These are phyloP conservation scores for Andrena trimmerana DNA, from an alignment of 2,888 invertebrate species.

Conservation along the genomic window DNA sequence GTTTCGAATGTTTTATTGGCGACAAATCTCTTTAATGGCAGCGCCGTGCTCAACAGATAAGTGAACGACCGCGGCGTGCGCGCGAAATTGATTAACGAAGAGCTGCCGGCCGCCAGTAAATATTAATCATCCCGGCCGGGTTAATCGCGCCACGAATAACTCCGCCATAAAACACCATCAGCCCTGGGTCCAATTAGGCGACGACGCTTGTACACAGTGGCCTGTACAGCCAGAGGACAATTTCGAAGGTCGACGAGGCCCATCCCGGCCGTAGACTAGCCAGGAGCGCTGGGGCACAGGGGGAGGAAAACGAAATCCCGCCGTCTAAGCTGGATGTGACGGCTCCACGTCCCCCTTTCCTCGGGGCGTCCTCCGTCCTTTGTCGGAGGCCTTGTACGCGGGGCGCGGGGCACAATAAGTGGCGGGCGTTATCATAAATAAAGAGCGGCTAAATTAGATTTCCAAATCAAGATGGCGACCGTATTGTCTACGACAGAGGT, in stretches of 20 bases:
- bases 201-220: neutral
- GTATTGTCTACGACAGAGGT: constrained; percentile 81
- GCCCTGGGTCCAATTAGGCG: constrained; percentile 53
- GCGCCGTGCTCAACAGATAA: constrained; percentile 50
- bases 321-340: constrained; percentile 75
- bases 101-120: constrained; percentile 23
- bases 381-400: constrained; percentile 73
- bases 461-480: constrained; percentile 82
- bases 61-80: constrained; percentile 38
- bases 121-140: constrained; percentile 40
- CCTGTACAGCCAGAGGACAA: neutral
- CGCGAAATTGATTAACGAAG: constrained; percentile 66
- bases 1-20: constrained; percentile 67
- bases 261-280: too few species aligned
- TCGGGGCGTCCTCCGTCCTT: constrained; percentile 76
- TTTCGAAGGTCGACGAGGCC: neutral
- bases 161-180: constrained; percentile 35
- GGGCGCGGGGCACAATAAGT: constrained; percentile 75
- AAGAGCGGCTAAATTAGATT: constrained; percentile 83
- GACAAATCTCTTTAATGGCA: constrained; percentile 68
- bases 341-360: constrained; percentile 71
- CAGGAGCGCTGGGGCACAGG: neutral
- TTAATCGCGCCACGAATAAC: constrained; percentile 41
- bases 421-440: constrained; percentile 82
- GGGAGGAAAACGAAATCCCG: constrained; percentile 5